Evolutionary conservation across 2,113 vertebrate species (phyloP).

Genomic region (Catharus bicknelli): DNA sequence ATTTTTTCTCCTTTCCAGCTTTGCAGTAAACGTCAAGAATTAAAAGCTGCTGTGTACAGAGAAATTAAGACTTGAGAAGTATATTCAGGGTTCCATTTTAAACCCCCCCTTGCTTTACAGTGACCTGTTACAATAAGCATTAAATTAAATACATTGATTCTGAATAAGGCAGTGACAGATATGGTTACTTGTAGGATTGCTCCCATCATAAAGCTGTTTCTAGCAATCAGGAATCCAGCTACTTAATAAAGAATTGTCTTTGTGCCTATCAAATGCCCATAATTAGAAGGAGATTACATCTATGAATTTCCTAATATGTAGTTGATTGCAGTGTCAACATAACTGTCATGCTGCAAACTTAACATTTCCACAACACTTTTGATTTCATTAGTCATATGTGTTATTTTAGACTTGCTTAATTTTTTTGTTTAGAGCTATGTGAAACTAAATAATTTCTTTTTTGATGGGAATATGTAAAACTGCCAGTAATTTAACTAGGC

Average conservation of each 20-base stretch:
- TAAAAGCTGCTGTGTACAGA: background rate
- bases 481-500: background rate
- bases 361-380: slow-evolving; percentile 16
- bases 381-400: slow-evolving; percentile 33
- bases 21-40: background rate
- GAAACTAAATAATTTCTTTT: background rate
- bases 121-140: background rate
- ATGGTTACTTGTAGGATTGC: background rate
- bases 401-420: background rate
- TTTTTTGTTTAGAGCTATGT: background rate
- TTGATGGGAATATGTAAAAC: background rate
- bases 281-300: slow-evolving; percentile 37
- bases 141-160: background rate
- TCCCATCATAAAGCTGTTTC: background rate
- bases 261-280: slow-evolving; percentile 10
- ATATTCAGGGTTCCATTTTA: background rate
- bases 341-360: slow-evolving; percentile 52
- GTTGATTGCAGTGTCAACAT: slow-evolving; percentile 61
- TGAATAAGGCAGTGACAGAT: background rate
- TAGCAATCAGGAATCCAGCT: background rate
- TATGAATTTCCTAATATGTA: slow-evolving; percentile 53
- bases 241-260: slow-evolving; percentile 32
- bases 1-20: background rate
- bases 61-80: background rate
- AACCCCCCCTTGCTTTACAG: background rate